These are phyloP conservation scores for Drosophila formosana DNA, from an alignment of 2,888 invertebrate species.

Conservation along the genomic window DNA sequence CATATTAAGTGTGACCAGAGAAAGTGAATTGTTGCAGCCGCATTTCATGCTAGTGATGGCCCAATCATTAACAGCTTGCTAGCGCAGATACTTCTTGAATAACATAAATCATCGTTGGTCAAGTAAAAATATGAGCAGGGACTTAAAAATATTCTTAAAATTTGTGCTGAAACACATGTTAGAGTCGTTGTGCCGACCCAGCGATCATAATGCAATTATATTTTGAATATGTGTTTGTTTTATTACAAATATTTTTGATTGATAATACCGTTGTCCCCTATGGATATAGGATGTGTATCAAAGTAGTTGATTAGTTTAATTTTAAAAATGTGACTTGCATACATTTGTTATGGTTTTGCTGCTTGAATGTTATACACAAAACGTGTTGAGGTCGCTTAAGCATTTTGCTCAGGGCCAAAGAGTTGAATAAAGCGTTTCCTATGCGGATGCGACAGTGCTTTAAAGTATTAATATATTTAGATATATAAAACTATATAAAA, in stretches of 20 bases:
- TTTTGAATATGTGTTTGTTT: not conserved
- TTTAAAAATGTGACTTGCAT: constrained; percentile 21
- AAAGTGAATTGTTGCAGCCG: too few species aligned
- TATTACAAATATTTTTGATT: not conserved
- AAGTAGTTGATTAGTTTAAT: constrained; percentile 3
- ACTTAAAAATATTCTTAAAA: too few species aligned
- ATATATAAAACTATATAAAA: not conserved
- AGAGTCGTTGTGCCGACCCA: too few species aligned
- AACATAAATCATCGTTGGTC: too few species aligned
- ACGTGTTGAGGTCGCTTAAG: constrained; percentile 51
- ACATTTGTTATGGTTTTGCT: constrained; percentile 9
- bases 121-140: too few species aligned
- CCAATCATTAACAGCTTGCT: too few species aligned
- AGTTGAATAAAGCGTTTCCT: constrained; percentile 37
- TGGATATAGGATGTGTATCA: not conserved
- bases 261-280: not conserved
- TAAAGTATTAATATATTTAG: not conserved
- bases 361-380: constrained; percentile 48
- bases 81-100: too few species aligned
- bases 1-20: not conserved
- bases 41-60: too few species aligned
- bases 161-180: too few species aligned
- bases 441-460: constrained; percentile 45
- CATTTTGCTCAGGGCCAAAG: constrained; percentile 38
- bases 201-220: too few species aligned